phyloP scores from a whole-genome alignment of 1,140 invertebrate species.

The Drosophila nigrodunni region DNA sequence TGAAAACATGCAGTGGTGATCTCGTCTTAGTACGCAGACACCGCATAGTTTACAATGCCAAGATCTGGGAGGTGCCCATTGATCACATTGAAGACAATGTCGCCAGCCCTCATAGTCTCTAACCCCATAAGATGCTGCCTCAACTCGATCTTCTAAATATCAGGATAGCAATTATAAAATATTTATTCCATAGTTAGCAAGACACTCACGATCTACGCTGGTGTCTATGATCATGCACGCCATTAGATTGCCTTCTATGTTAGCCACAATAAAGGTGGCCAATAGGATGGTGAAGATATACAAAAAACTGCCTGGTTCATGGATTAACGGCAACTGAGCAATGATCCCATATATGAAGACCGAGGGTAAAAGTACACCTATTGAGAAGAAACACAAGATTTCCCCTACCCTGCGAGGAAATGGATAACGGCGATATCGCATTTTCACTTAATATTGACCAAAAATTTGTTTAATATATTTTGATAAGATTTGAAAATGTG shows the following conservation, averaged over 20 bases:
- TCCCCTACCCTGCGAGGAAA: conserved; percentile 54
- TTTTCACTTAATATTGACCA: neutral
- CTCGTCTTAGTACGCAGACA: conserved; percentile 94
- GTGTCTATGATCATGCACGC: conserved; percentile 74
- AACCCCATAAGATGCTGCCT: neutral
- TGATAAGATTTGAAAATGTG: neutral
- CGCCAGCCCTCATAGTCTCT: conserved; percentile 25
- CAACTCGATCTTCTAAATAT: neutral
- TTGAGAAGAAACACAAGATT: conserved; percentile 49
- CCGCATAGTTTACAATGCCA: conserved; percentile 94
- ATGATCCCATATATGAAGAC: conserved; percentile 86
- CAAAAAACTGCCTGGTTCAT: conserved; percentile 74
- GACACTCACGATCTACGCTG: conserved; percentile 58
- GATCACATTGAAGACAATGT: conserved; percentile 85
- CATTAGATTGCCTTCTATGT: conserved; percentile 86
- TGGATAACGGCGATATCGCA: conserved; percentile 61
- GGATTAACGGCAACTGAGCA: conserved; percentile 88
- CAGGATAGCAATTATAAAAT: neutral
- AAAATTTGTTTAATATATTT: neutral
- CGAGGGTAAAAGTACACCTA: conserved; percentile 53
- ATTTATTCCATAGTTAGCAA: neutral
- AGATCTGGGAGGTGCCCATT: conserved; percentile 91
- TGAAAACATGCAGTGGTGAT: conserved; percentile 98
- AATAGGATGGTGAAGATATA: conserved; percentile 85
- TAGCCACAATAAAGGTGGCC: conserved; percentile 86